phyloP scores from a whole-genome alignment of 2,113 vertebrate species.

The Xerus inauris region DNA sequence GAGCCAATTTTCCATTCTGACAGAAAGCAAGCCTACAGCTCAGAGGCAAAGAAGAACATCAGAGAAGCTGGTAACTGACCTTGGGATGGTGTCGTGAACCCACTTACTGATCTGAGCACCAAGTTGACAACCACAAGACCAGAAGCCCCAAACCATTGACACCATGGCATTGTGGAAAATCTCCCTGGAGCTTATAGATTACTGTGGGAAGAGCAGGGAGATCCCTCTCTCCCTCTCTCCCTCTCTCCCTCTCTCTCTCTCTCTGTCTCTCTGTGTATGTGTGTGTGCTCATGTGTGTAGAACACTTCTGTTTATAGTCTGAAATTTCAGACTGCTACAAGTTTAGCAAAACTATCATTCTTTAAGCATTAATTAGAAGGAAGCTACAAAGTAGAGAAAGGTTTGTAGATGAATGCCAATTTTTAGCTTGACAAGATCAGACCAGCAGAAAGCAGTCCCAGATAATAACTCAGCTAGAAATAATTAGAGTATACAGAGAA shows the following conservation, averaged over 20 bases:
- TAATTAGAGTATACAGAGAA: constrained; percentile 20
- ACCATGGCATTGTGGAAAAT: not conserved
- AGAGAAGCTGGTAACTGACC: not conserved
- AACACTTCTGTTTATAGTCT: not conserved
- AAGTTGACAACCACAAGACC: not conserved
- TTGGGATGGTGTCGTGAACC: not conserved
- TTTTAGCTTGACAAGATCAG: not conserved
- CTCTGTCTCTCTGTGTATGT: too few relatives aligned
- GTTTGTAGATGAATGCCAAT: not conserved
- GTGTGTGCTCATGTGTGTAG: not conserved
- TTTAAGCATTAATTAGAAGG: not conserved
- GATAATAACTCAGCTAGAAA: constrained; percentile 12
- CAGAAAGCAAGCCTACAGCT: not conserved
- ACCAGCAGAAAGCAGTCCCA: not conserved
- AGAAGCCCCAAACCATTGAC: not conserved
- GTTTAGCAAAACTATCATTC: not conserved
- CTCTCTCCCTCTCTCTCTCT: too few relatives aligned
- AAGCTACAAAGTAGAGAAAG: not conserved
- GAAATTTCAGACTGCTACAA: constrained; percentile 4
- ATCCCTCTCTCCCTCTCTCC: too few relatives aligned
- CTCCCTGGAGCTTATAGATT: not conserved
- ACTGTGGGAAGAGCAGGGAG: not conserved
- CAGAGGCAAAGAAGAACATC: not conserved
- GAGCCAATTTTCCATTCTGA: not conserved
- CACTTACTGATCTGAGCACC: not conserved